Conservation (phyloP, 1,140 invertebrate genomes). For the Hypsibius dujardini region DNA sequence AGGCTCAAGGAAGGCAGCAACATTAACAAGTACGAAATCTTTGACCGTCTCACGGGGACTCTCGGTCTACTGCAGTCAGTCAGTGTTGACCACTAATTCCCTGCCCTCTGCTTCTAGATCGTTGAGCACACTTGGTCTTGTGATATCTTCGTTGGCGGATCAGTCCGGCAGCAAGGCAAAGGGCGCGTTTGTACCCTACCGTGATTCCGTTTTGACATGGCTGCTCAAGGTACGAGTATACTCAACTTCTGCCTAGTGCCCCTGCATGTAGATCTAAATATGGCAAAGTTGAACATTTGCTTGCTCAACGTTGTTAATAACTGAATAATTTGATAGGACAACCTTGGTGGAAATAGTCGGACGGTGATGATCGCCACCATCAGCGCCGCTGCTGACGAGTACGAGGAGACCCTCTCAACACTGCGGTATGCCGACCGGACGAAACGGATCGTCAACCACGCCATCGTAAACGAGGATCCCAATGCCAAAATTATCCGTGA, state of each 20-base stretch:
- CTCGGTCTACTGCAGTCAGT: too few species aligned
- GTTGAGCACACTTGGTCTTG: conserved; percentile 82
- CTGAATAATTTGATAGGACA: conserved; percentile 45
- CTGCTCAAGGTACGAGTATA: conserved; percentile 68
- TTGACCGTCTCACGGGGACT: too few species aligned
- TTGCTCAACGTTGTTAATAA: too few species aligned
- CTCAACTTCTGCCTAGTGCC: too few species aligned
- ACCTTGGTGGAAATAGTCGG: conserved; percentile 92
- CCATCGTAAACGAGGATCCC: conserved; percentile 94
- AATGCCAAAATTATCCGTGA: conserved; percentile 90
- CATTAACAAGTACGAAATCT: conserved; percentile 94
- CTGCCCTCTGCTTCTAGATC: conserved; percentile 67
- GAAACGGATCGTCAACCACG: conserved; percentile 94
- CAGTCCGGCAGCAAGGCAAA: conserved; percentile 54
- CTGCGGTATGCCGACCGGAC: conserved; percentile 68
- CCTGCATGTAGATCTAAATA: too few species aligned
- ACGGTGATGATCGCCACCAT: conserved; percentile 97
- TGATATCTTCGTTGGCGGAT: conserved; percentile 93
- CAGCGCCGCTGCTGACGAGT: conserved; percentile 90
- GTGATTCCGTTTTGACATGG: conserved; percentile 96
- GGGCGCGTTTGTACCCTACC: conserved; percentile 84
- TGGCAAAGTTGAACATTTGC: too few species aligned
- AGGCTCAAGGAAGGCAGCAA: conserved; percentile 89
- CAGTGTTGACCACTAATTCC: too few species aligned
- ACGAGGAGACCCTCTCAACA: conserved; percentile 94